phyloP scores from a whole-genome alignment of 2,113 vertebrate genomes.

The Romanogobio albipinnatus region DNA sequence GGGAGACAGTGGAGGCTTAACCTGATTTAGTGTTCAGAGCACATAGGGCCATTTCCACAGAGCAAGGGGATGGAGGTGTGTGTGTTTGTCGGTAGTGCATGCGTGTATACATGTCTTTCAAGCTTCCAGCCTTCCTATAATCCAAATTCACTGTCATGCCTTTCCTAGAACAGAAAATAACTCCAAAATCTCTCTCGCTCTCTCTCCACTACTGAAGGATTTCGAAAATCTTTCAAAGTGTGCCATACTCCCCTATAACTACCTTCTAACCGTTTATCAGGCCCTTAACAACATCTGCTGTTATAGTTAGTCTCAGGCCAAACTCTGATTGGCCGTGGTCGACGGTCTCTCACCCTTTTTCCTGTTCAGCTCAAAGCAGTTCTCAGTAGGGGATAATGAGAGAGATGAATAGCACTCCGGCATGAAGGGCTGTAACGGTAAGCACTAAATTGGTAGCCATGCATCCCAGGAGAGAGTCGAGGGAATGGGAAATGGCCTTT shows the following conservation, averaged over 20 bases:
- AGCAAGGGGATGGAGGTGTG: background rate
- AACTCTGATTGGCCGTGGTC: slow-evolving; percentile 48
- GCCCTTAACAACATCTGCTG: slow-evolving; percentile 35
- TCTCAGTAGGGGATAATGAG: slow-evolving; percentile 69
- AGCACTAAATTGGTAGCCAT: slow-evolving; percentile 65
- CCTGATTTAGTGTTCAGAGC: slow-evolving; percentile 58
- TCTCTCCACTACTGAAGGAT: background rate
- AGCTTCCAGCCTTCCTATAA: slow-evolving; percentile 26
- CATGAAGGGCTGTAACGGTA: slow-evolving; percentile 52
- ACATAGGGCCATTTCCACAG: slow-evolving; percentile 46
- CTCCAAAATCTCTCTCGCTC: background rate
- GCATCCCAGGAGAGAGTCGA: slow-evolving; percentile 57
- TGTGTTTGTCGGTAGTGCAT: background rate
- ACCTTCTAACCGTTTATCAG: slow-evolving; percentile 41
- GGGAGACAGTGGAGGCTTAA: slow-evolving; percentile 52
- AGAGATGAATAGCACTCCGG: slow-evolving; percentile 67
- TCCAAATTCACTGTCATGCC: slow-evolving; percentile 42
- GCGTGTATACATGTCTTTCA: slow-evolving; percentile 25
- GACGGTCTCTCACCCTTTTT: slow-evolving; percentile 34
- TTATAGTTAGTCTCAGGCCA: slow-evolving; percentile 30
- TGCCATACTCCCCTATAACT: slow-evolving; percentile 23
- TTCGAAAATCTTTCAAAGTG: slow-evolving; percentile 18
- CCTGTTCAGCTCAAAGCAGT: slow-evolving; percentile 56
- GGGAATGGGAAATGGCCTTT: slow-evolving; percentile 50
- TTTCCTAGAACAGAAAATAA: slow-evolving; percentile 50